A percentile compares a stretch with the other conserved stretches of the same genome.
Conservation (phyloP, 2,113 vertebrate species). For the Apodemus sylvaticus region DNA sequence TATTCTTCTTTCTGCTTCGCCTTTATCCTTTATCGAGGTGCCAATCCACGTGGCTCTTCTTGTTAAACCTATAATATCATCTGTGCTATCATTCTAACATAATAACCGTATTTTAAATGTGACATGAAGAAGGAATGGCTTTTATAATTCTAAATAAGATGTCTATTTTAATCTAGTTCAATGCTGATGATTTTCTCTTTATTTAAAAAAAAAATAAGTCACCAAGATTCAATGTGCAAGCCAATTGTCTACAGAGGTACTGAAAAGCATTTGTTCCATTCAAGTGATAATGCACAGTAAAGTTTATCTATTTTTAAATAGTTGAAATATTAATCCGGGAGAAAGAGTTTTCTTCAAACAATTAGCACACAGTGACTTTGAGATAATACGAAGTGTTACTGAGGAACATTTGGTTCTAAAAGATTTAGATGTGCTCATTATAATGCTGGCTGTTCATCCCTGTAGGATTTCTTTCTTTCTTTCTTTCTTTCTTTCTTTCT, state of each 20-base stretch:
- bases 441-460: conserved; percentile 65
- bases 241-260: conserved; percentile 77
- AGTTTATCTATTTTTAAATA: conserved; percentile 82
- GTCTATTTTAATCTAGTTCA: conserved; percentile 79
- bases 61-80: conserved; percentile 37
- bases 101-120: conserved; percentile 71
- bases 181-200: conserved; percentile 59
- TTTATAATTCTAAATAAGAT: conserved; percentile 76
- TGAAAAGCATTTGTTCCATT: conserved; percentile 83
- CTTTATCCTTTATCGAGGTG: background rate
- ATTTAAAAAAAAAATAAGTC: conserved; percentile 78
- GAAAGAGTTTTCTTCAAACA: conserved; percentile 79
- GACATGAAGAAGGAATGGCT: conserved; percentile 70
- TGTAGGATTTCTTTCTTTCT: background rate
- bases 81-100: conserved; percentile 65
- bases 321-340: conserved; percentile 76
- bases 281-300: conserved; percentile 82
- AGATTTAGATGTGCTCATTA: conserved; percentile 56
- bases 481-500: background rate
- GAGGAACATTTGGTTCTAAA: conserved; percentile 76
- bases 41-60: conserved; percentile 44
- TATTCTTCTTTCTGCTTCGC: conserved; percentile 55
- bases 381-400: conserved; percentile 59
- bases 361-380: conserved; percentile 71
- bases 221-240: conserved; percentile 77